Base-by-base conservation (phyloP, 1,140 invertebrate genomes). In the Drosophila guanche region DNA sequence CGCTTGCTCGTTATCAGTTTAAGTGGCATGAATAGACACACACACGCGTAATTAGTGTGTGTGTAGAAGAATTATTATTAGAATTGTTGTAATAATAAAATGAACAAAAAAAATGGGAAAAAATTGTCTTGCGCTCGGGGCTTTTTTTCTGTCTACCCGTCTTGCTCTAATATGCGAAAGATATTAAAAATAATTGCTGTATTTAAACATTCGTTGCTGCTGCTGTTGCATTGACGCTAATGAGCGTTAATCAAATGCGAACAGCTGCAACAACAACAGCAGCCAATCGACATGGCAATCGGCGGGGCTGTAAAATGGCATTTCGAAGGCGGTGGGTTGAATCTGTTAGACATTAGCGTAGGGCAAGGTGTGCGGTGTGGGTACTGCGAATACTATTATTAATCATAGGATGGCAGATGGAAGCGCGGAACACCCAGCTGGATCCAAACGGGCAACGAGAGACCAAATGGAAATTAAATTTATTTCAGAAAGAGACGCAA, bases 261-360 rank as follows among this genome's bases (percentile, higher is more conserved):
- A 75, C 53, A 76, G 69, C 69, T 72, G 69, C 69, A 75, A 16
- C 42, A 47, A 22, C 62, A 66, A 25, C 45, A 60, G 33, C 45
- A 69, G 42, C 66, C 66, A 63, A 45, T 52, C 47, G 58, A 59
- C 51, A 56, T 69, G 69, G 60, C 59, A 69, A 76, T 69, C 60
- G 33, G 27, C 7, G 3, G n/a, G n/a, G n/a, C n/a, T n/a, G n/a
- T 52, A 42, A 70, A 63, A 68, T 42, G 48, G 41, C 66, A 54
- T 61, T 71, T 71, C n/a, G 51, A 62, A 48, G 50, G 51, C 42
- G 8, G 33, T 12, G 16, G 41, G 12, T 22, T 3, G 62, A 78
- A 85, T 86, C 74, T 81, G 86, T 81, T 86, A 81, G 80, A 77
- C 77, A 86, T 85, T 85, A 80, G 77, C 77, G 77, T 85, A 86